Evolutionary conservation across 2,113 vertebrate genomes (phyloP).

Genomic region (Macrotus californicus): DNA sequence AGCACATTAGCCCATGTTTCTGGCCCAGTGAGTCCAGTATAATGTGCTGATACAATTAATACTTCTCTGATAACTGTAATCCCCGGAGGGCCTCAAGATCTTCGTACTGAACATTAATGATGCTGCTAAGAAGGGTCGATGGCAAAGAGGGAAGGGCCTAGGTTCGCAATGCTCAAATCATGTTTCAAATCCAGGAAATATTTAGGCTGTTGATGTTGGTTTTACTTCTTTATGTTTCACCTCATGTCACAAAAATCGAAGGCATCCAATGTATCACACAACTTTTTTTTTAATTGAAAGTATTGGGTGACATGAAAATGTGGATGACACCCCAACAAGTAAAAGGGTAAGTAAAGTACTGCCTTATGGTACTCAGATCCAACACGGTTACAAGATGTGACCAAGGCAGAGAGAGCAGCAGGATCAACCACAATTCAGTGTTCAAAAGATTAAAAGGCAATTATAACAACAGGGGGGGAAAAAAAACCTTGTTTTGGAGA

Average conservation of each 20-base stretch:
- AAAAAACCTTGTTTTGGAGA: not conserved
- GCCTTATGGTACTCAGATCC: not conserved
- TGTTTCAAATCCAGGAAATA: not conserved
- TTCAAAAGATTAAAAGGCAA: not conserved
- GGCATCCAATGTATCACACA: not conserved
- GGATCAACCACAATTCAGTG: not conserved
- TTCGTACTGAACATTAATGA: conserved; percentile 15
- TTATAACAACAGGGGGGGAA: not conserved
- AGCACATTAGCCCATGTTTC: conserved; percentile 46
- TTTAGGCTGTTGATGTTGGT: not conserved
- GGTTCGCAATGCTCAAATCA: not conserved
- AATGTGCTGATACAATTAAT: conserved; percentile 57
- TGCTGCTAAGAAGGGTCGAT: not conserved
- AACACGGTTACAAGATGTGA: not conserved
- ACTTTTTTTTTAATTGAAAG: not conserved
- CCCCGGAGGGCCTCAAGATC: conserved; percentile 21
- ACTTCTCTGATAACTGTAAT: conserved; percentile 28
- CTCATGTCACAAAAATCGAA: not conserved
- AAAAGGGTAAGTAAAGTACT: not conserved
- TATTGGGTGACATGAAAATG: not conserved
- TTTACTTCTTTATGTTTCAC: not conserved
- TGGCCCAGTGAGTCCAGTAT: conserved; percentile 54
- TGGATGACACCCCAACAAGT: not conserved
- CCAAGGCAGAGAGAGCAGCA: not conserved
- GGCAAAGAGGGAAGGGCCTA: not conserved